Conservation (phyloP, 2,888 invertebrate genomes). For the Drosophila subsilvestris region DNA sequence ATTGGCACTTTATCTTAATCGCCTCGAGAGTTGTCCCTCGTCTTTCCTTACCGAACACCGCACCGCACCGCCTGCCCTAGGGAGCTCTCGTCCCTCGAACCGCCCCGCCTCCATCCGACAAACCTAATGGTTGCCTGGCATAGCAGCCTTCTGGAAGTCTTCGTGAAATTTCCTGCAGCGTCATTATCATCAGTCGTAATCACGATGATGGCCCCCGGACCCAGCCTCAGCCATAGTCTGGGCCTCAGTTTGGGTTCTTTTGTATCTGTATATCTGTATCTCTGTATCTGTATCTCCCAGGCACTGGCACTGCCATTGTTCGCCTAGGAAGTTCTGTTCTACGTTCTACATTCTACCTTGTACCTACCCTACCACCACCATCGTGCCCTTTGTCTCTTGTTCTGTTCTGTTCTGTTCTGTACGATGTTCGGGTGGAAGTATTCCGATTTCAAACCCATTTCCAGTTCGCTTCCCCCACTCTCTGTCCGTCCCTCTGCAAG, state of each 20-base stretch:
- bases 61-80: slow-evolving; percentile 40
- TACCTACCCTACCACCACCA: slow-evolving; percentile 2
- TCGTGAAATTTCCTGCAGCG: slow-evolving; percentile 73
- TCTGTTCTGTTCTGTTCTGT: not conserved
- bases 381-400: slow-evolving; percentile 19
- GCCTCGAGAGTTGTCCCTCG: slow-evolving; percentile 69
- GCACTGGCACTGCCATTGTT: slow-evolving; percentile 27
- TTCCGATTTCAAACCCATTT: not conserved
- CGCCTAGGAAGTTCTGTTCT: slow-evolving; percentile 45
- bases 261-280: slow-evolving; percentile 69
- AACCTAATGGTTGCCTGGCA: slow-evolving; percentile 63
- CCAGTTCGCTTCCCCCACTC: slow-evolving; percentile 22
- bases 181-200: slow-evolving; percentile 66
- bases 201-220: slow-evolving; percentile 33
- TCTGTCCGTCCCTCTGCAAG: slow-evolving; percentile 16
- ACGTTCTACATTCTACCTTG: slow-evolving; percentile 7
- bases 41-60: slow-evolving; percentile 39
- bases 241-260: slow-evolving; percentile 35
- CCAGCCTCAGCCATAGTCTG: slow-evolving; percentile 8
- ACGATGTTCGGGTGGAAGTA: slow-evolving; percentile 2
- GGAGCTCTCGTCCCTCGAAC: slow-evolving; percentile 16
- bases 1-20: slow-evolving; percentile 80
- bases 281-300: slow-evolving; percentile 44
- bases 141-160: slow-evolving; percentile 33
- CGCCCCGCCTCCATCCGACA: slow-evolving; percentile 33